Evolutionary conservation across 2,113 vertebrate species (phyloP).

Genomic region (Girardinichthys multiradiatus): DNA sequence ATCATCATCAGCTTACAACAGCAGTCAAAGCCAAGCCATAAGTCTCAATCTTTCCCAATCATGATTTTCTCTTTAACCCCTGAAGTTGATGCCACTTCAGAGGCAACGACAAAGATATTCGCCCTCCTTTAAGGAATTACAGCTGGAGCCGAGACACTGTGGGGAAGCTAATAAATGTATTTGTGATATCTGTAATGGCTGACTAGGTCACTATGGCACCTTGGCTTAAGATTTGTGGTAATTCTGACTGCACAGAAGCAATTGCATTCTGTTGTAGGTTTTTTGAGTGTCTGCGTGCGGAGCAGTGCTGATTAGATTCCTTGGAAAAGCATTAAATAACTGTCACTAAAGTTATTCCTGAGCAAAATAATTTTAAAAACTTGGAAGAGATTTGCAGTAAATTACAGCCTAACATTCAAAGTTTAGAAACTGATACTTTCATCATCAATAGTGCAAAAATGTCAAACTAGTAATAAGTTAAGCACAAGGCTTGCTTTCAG

Average conservation of each 20-base stretch:
- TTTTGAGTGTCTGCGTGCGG: conserved; percentile 6
- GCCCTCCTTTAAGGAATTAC: conserved; percentile 8
- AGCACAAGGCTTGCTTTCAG: not conserved
- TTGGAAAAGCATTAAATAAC: conserved; percentile 39
- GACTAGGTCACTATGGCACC: conserved; percentile 54
- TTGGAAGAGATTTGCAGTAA: conserved; percentile 34
- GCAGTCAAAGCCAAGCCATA: conserved; percentile 17
- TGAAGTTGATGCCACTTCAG: conserved; percentile 17
- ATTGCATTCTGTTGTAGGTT: conserved; percentile 25
- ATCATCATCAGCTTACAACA: conserved; percentile 37
- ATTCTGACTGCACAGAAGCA: conserved; percentile 36
- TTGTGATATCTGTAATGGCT: conserved; percentile 66
- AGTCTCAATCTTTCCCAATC: conserved; percentile 43
- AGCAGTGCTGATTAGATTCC: conserved; percentile 44
- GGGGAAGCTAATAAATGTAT: conserved; percentile 60
- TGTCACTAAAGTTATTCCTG: conserved; percentile 12
- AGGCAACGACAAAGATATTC: conserved; percentile 41
- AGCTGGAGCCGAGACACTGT: conserved; percentile 31
- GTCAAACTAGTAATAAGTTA: conserved; percentile 39
- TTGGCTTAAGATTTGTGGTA: conserved; percentile 53
- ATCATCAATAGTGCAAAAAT: conserved; percentile 23
- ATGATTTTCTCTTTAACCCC: conserved; percentile 17
- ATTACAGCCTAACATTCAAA: conserved; percentile 17
- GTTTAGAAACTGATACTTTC: conserved; percentile 32
- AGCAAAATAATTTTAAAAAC: conserved; percentile 22